Percentiles rank a stretch among this genome's conserved stretches.
phyloP scores from a whole-genome alignment of 2,888 invertebrate species.

The Ophraella communa region DNA sequence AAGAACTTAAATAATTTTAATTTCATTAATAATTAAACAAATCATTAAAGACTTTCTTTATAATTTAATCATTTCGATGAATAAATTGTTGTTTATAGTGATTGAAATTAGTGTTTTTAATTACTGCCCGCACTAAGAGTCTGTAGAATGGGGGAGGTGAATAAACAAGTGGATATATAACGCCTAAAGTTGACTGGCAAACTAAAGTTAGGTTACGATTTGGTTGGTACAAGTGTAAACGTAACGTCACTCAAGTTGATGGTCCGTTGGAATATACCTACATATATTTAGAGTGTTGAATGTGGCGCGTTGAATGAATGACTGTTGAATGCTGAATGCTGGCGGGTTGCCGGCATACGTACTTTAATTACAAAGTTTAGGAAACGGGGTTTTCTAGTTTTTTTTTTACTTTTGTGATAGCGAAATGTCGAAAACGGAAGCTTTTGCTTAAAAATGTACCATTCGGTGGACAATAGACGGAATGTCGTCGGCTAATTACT shows the following conservation, averaged over 20 bases:
- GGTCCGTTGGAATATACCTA: conserved; percentile 23
- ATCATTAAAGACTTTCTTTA: too few relatives aligned
- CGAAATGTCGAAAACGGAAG: conserved; percentile 1
- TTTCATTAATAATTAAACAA: too few relatives aligned
- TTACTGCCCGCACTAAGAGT: neutral
- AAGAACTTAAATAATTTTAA: too few relatives aligned
- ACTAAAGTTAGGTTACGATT: conserved; percentile 33
- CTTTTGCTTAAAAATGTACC: conserved; percentile 14
- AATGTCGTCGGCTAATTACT: neutral
- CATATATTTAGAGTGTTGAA: conserved; percentile 26
- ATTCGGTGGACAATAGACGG: neutral
- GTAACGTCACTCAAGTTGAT: conserved; percentile 39
- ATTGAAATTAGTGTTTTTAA: neutral
- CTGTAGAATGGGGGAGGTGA: conserved; percentile 29
- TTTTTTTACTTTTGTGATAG: conserved; percentile 28
- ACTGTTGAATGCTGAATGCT: conserved; percentile 19
- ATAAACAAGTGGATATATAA: conserved; percentile 32
- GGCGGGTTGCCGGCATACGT: conserved; percentile 28
- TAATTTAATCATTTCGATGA: too few relatives aligned
- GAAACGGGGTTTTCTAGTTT: too few relatives aligned
- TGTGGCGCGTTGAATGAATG: conserved; percentile 30
- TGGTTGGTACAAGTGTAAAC: conserved; percentile 35
- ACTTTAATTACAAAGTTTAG: conserved; percentile 40
- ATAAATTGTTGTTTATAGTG: neutral
- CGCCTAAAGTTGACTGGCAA: conserved; percentile 26